Percentiles rank a stretch among this genome's conserved stretches.
phyloP scores from a whole-genome alignment of 1,140 invertebrate genomes.

The Paraescarpia echinospica region DNA sequence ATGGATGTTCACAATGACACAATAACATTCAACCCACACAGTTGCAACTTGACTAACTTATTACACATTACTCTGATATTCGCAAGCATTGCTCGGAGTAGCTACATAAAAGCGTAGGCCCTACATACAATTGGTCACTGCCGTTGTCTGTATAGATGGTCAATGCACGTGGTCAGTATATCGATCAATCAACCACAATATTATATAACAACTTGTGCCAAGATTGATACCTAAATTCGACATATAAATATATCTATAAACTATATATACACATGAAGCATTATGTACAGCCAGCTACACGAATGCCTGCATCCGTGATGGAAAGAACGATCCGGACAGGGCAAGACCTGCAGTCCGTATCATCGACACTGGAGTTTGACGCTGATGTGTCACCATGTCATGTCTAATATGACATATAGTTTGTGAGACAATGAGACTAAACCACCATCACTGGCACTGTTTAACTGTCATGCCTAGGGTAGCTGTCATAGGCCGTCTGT shows the following conservation, averaged over 20 bases:
- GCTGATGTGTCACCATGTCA: not conserved
- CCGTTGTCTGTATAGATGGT: not conserved
- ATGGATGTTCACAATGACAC: not conserved
- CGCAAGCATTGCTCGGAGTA: not conserved
- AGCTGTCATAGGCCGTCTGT: not conserved
- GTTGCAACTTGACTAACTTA: not conserved
- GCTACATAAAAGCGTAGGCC: not conserved
- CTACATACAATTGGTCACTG: not conserved
- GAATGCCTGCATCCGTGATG: not conserved
- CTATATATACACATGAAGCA: not conserved
- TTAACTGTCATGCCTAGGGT: not conserved
- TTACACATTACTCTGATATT: not conserved
- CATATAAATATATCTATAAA: not conserved
- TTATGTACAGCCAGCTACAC: not conserved
- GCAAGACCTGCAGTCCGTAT: not conserved
- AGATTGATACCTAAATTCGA: not conserved
- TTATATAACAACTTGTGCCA: not conserved
- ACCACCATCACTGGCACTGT: no score
- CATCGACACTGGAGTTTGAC: not conserved
- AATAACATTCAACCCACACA: no score
- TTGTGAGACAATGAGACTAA: not conserved
- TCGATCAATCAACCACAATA: not conserved
- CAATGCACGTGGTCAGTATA: not conserved
- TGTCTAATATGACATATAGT: not conserved
- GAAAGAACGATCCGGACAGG: not conserved